Evolutionary conservation across 2,888 invertebrate genomes (phyloP), one percentile per base, ranked within the genome.

Genomic region (Clunio marinus): DNA sequence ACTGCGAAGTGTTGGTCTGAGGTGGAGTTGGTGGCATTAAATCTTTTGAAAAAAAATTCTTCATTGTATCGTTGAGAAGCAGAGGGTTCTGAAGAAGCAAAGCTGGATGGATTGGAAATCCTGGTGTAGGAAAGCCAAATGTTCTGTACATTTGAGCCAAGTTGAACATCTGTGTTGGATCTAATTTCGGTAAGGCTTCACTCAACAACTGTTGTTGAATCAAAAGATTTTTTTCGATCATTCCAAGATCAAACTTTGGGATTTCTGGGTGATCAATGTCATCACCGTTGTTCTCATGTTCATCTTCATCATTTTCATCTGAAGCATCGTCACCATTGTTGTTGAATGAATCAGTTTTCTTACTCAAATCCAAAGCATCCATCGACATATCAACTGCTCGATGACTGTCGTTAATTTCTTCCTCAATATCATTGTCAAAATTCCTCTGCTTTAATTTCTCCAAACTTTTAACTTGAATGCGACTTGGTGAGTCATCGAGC

Each of bases 331-430:
- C 74, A 1, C 73, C 71, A 7, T 74, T 73, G 1, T 69, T 75
- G 73, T 41, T 69, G n/a, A 70, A 37, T 62, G 71, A 71, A 1
- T 72, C 69, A 0, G 83, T 85, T 78, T 91, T 92, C 75, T 89
- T 90, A 75, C 91, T 91, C 71, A 93, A 83, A 79, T 93, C 93
- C 57, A 93, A 81, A 2, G 88, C 91, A 76, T 90, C 88, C 78
- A 88, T 88, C 68, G 87, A 87, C 25, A 90, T 81, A 77, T 91
- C 90, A 68, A 91, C 83, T 0, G 89, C 88, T 25, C 83, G 17
- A 45, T 27, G n/a, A n/a, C 25, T 25, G 8, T 63, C 63, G 68
- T 82, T 81, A 69, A 80, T 80, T 66, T 72, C 76, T 3, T 73
- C 75, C 20, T 81, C 80, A 10, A 76, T 72, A 20, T 78, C 78